These are phyloP conservation scores for Ctenoplectra terminalis DNA, from an alignment of 1,140 invertebrate genomes.

Conservation along the genomic window DNA sequence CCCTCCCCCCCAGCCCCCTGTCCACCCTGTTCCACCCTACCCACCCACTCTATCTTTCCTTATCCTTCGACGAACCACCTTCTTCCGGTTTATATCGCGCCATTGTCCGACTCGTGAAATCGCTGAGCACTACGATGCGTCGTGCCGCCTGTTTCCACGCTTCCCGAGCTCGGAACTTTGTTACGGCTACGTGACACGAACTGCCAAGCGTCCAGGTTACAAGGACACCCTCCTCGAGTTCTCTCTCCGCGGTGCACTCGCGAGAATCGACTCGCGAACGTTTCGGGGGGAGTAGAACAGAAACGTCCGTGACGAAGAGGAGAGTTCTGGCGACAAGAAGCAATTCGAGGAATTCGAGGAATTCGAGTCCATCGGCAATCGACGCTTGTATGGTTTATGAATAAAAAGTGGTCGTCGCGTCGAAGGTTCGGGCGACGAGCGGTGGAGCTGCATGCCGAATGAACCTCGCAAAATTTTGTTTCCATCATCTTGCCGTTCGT, in stretches of 20 bases:
- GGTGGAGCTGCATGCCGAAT: not conserved
- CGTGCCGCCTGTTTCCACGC: constrained; percentile 45
- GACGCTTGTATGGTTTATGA: not conserved
- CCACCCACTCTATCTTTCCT: constrained; percentile 34
- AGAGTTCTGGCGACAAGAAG: no score
- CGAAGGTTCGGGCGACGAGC: not conserved
- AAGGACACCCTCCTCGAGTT: not conserved
- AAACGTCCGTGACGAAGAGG: not conserved
- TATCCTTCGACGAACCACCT: constrained; percentile 31
- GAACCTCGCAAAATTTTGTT: not conserved
- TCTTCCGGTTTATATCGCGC: constrained; percentile 61
- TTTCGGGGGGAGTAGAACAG: not conserved
- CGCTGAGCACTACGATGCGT: constrained; percentile 24
- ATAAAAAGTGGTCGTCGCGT: not conserved
- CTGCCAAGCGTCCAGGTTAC: constrained; percentile 14
- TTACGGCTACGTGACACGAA: constrained; percentile 37
- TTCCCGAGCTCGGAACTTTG: constrained; percentile 31
- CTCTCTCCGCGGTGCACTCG: not conserved
- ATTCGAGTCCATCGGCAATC: not conserved
- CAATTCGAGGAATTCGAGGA: not conserved
- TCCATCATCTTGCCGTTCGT: not conserved
- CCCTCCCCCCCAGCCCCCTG: constrained; percentile 16
- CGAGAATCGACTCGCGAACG: not conserved
- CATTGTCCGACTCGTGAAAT: constrained; percentile 57
- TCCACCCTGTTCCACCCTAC: constrained; percentile 11